These are phyloP conservation scores for Sebastes matsubarae DNA, from an alignment of 2,797 vertebrate genomes.

Conservation along the genomic window DNA sequence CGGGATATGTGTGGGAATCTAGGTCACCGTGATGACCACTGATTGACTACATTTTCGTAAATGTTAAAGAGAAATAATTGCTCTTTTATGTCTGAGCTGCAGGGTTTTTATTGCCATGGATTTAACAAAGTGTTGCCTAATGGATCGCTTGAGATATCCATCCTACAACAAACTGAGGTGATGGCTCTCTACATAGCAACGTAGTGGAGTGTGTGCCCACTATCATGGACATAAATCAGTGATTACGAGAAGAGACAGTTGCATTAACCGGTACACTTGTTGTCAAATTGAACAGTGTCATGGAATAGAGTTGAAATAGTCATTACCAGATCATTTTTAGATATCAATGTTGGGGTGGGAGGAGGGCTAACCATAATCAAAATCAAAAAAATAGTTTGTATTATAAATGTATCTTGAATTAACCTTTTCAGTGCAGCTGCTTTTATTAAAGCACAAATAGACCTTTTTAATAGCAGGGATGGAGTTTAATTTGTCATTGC, in stretches of 20 bases:
- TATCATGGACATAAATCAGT: constrained; percentile 63
- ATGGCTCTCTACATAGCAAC: constrained; percentile 69
- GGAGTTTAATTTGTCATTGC: background rate
- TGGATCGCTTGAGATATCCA: constrained; percentile 47
- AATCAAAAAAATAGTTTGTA: background rate
- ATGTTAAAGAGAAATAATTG: constrained; percentile 53
- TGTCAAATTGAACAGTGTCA: constrained; percentile 14
- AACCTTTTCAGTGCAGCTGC: background rate
- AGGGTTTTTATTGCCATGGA: constrained; percentile 62
- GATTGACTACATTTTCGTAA: constrained; percentile 47
- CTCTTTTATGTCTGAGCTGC: constrained; percentile 42
- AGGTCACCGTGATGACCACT: constrained; percentile 9
- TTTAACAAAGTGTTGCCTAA: constrained; percentile 65
- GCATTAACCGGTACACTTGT: constrained; percentile 21
- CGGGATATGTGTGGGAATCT: constrained; percentile 64
- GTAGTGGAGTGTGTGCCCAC: constrained; percentile 32
- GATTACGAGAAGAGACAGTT: constrained; percentile 41
- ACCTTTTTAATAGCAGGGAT: background rate
- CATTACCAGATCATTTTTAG: constrained; percentile 3
- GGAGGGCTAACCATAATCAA: background rate
- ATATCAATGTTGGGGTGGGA: background rate
- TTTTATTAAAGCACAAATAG: background rate
- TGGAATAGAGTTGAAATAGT: constrained; percentile 5
- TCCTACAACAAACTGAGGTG: constrained; percentile 33
- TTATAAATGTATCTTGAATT: background rate